These are phyloP conservation scores for Anguilla obscura DNA, from an alignment of 2,797 vertebrate genomes.

Conservation along the genomic window DNA sequence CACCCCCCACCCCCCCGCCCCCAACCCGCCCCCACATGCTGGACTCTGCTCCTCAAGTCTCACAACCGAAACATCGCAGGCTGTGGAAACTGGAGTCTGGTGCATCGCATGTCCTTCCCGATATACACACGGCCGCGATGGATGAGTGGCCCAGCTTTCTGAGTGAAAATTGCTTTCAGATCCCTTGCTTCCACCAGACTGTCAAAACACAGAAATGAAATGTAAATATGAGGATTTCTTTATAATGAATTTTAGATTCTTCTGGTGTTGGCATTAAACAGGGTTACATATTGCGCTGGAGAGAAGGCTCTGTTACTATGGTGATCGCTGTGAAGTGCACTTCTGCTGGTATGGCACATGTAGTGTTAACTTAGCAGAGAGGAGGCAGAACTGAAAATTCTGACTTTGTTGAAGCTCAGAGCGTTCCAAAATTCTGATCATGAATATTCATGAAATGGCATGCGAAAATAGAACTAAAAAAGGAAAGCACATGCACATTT, in stretches of 20 bases:
- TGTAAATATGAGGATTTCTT: constrained; percentile 10
- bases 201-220: constrained; percentile 20
- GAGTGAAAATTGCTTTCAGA: background rate
- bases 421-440: background rate
- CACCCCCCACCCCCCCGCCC: background rate
- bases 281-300: constrained; percentile 4
- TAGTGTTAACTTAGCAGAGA: constrained; percentile 9
- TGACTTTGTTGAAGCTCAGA: background rate
- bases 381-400: background rate
- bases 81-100: background rate
- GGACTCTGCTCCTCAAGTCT: background rate
- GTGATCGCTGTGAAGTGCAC: constrained; percentile 18
- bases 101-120: background rate
- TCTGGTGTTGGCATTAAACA: background rate
- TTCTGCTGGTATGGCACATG: background rate
- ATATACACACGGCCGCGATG: background rate
- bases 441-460: background rate
- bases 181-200: background rate
- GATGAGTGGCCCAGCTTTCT: background rate
- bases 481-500: too few species aligned
- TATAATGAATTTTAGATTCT: constrained; percentile 6
- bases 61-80: background rate
- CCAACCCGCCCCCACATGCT: background rate
- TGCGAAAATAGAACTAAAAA: background rate
- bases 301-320: constrained; percentile 30